These are phyloP conservation scores for Hetaerina titia DNA, from an alignment of 2,888 invertebrate species.

Conservation along the genomic window DNA sequence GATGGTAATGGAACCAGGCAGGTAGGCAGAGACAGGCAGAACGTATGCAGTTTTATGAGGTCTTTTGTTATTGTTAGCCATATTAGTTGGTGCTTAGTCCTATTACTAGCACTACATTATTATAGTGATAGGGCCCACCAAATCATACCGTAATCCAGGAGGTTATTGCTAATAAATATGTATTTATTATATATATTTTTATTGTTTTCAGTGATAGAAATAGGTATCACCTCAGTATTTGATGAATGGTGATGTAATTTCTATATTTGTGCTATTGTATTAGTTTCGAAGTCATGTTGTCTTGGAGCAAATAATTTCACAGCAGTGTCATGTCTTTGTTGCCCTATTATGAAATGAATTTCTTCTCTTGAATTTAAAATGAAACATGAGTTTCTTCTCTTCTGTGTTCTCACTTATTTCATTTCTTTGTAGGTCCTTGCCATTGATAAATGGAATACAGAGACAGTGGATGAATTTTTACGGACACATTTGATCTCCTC, in stretches of 20 bases:
- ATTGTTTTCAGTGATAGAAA: too few relatives aligned
- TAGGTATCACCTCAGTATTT: background rate
- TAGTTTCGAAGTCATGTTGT: background rate
- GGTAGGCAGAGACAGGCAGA: too few relatives aligned
- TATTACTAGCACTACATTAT: too few relatives aligned
- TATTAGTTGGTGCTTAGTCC: too few relatives aligned
- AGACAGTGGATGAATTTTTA: constrained; percentile 97
- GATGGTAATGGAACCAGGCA: too few relatives aligned
- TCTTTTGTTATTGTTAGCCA: too few relatives aligned
- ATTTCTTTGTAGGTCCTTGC: constrained; percentile 83
- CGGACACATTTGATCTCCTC: constrained; percentile 86
- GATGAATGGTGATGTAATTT: background rate
- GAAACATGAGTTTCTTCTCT: background rate
- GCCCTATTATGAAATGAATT: background rate
- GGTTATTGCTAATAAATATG: too few relatives aligned
- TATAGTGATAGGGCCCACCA: too few relatives aligned
- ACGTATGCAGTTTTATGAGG: too few relatives aligned
- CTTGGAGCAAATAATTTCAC: background rate
- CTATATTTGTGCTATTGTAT: background rate
- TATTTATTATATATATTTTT: too few relatives aligned
- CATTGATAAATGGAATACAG: constrained; percentile 99
- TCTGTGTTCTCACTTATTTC: background rate
- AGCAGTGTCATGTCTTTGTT: background rate
- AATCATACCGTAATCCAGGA: too few relatives aligned
- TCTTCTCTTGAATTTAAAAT: too few relatives aligned